Evolutionary conservation across 1,140 invertebrate genomes (phyloP).

Genomic region (Campodea augens): DNA sequence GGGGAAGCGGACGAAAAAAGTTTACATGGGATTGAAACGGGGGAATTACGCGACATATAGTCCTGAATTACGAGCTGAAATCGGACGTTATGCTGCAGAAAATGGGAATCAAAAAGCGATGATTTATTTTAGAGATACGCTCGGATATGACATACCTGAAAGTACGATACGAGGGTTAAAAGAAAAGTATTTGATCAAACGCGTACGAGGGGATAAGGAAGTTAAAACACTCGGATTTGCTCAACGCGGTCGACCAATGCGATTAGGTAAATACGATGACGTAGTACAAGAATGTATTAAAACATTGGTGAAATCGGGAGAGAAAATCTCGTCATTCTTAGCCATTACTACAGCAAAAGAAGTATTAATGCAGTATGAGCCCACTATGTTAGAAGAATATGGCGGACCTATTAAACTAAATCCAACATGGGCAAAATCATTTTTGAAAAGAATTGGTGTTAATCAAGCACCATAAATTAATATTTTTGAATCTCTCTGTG

Average conservation of each 20-base stretch:
- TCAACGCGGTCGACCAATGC: constrained; percentile 21
- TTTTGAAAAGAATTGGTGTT: constrained; percentile 14
- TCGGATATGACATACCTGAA: constrained; percentile 22
- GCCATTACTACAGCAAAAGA: constrained; percentile 24
- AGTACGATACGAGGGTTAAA: constrained; percentile 23
- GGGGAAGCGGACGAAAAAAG: no score
- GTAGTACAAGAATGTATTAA: constrained; percentile 23
- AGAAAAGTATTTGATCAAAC: constrained; percentile 22
- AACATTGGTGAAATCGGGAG: constrained; percentile 21
- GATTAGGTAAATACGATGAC: constrained; percentile 23
- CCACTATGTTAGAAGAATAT: constrained; percentile 21
- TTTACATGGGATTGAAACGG: constrained; percentile 14
- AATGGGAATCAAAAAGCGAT: constrained; percentile 21
- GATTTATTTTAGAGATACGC: constrained; percentile 19
- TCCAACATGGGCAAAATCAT: constrained; percentile 24
- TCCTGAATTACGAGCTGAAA: constrained; percentile 23
- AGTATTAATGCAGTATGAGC: constrained; percentile 23
- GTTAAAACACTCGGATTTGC: constrained; percentile 21
- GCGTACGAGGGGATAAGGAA: constrained; percentile 14
- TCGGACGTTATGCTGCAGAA: constrained; percentile 23
- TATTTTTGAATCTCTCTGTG: no score
- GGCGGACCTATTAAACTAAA: constrained; percentile 23
- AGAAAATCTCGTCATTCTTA: constrained; percentile 22
- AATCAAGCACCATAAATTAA: no score
- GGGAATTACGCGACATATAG: constrained; percentile 22